Evolutionary conservation across 2,113 vertebrate species (phyloP).

Genomic region (Ellobius talpinus): DNA sequence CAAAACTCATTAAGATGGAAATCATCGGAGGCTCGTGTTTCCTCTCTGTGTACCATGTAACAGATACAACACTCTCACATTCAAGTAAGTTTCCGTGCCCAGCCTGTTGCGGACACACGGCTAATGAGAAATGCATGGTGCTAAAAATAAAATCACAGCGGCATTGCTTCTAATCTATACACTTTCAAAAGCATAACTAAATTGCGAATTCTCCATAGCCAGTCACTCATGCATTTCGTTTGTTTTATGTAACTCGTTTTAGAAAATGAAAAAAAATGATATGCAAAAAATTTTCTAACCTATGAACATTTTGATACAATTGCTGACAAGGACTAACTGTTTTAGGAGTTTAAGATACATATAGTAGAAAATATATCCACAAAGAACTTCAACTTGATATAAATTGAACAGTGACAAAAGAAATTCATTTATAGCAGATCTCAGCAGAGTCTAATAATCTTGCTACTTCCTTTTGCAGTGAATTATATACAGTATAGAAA

Average conservation of each 20-base stretch:
- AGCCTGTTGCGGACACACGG: constrained; percentile 73
- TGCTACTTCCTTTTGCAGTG: neutral
- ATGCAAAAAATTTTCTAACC: neutral
- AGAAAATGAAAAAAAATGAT: neutral
- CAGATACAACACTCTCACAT: constrained; percentile 39
- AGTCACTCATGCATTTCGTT: neutral
- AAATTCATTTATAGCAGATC: neutral
- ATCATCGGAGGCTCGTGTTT: constrained; percentile 39
- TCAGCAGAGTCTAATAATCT: neutral
- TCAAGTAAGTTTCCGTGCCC: constrained; percentile 69
- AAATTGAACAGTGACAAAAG: neutral
- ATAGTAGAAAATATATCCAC: neutral
- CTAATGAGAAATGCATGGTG: constrained; percentile 75
- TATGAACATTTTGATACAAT: neutral
- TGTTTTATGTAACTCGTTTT: neutral
- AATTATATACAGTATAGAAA: neutral
- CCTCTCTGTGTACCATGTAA: constrained; percentile 54
- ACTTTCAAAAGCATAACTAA: constrained; percentile 54
- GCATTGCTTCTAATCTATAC: constrained; percentile 75
- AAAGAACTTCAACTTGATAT: neutral
- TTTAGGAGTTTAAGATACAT: neutral
- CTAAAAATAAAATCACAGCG: constrained; percentile 67
- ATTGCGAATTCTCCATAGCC: neutral
- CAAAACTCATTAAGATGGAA: constrained; percentile 80
- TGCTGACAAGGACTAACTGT: neutral